These are phyloP conservation scores for Cheilosia variabilis DNA, from an alignment of 2,888 invertebrate genomes.

Conservation along the genomic window DNA sequence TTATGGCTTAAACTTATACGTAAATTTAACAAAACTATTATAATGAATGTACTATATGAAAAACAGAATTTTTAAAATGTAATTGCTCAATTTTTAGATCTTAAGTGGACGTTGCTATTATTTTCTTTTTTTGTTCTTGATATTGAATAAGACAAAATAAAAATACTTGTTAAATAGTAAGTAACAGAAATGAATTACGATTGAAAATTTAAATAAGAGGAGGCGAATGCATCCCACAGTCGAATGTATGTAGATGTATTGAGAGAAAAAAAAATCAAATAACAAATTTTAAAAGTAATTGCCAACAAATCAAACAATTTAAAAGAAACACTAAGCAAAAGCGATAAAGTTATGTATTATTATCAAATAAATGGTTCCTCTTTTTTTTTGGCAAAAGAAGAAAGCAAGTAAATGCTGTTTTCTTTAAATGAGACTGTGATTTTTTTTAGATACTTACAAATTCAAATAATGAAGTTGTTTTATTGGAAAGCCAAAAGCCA, in stretches of 20 bases:
- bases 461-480: too few species aligned
- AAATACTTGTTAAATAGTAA: constrained; percentile 74
- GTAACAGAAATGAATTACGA: constrained; percentile 41
- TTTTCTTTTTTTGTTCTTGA: constrained; percentile 37
- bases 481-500: too few species aligned
- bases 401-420: constrained; percentile 41
- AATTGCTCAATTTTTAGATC: constrained; percentile 69
- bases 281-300: constrained; percentile 7
- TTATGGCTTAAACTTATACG: constrained; percentile 58
- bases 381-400: constrained; percentile 62
- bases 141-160: constrained; percentile 23
- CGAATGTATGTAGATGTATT: constrained; percentile 38
- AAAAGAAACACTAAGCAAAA: constrained; percentile 14
- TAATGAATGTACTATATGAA: constrained; percentile 28
- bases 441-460: too few species aligned
- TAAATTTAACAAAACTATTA: constrained; percentile 13
- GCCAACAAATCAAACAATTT: constrained; percentile 3
- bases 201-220: constrained; percentile 47
- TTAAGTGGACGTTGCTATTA: constrained; percentile 41
- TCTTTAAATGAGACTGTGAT: background rate
- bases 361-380: constrained; percentile 69
- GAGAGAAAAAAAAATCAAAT: constrained; percentile 7
- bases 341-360: constrained; percentile 5
- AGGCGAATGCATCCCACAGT: constrained; percentile 44
- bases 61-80: constrained; percentile 49